phyloP scores from a whole-genome alignment of 2,888 invertebrate genomes.

The Pseudoips prasinana region DNA sequence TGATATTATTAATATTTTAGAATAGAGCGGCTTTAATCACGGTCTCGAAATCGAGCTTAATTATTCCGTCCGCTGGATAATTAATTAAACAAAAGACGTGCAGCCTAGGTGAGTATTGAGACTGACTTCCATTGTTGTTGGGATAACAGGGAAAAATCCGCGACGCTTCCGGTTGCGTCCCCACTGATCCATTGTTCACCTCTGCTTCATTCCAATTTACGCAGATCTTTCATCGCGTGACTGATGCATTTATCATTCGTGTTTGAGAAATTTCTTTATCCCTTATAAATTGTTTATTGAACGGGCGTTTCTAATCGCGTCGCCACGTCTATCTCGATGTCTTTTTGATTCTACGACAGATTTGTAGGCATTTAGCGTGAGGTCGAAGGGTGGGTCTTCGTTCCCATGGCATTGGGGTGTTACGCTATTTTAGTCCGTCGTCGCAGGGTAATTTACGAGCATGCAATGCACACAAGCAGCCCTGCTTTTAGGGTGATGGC shows the following conservation, averaged over 20 bases:
- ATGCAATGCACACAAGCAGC: slow-evolving; percentile 61
- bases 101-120: slow-evolving; percentile 61
- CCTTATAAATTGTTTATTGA: slow-evolving; percentile 72
- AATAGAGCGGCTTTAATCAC: slow-evolving; percentile 58
- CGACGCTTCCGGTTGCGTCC: slow-evolving; percentile 59
- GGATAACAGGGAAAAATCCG: slow-evolving; percentile 71
- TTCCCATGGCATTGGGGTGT: slow-evolving; percentile 78
- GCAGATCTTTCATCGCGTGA: slow-evolving; percentile 62
- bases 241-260: slow-evolving; percentile 68
- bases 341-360: slow-evolving; percentile 74
- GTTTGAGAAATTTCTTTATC: slow-evolving; percentile 58
- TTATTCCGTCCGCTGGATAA: slow-evolving; percentile 72
- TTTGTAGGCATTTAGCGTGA: slow-evolving; percentile 73
- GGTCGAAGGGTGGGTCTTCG: slow-evolving; percentile 52
- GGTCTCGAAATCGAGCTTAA: slow-evolving; percentile 64
- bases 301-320: slow-evolving; percentile 69
- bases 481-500: slow-evolving; percentile 70
- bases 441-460: slow-evolving; percentile 73
- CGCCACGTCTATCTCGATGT: slow-evolving; percentile 61
- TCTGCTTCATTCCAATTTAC: slow-evolving; percentile 59
- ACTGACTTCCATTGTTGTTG: slow-evolving; percentile 63
- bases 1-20: slow-evolving; percentile 63
- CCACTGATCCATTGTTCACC: slow-evolving; percentile 55
- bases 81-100: slow-evolving; percentile 74
- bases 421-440: slow-evolving; percentile 79